Percentiles rank a stretch among this genome's conserved stretches.
These are phyloP conservation scores for Tokudaia tokunoshimensis DNA, from an alignment of 2,797 vertebrate genomes.

Conservation along the genomic window DNA sequence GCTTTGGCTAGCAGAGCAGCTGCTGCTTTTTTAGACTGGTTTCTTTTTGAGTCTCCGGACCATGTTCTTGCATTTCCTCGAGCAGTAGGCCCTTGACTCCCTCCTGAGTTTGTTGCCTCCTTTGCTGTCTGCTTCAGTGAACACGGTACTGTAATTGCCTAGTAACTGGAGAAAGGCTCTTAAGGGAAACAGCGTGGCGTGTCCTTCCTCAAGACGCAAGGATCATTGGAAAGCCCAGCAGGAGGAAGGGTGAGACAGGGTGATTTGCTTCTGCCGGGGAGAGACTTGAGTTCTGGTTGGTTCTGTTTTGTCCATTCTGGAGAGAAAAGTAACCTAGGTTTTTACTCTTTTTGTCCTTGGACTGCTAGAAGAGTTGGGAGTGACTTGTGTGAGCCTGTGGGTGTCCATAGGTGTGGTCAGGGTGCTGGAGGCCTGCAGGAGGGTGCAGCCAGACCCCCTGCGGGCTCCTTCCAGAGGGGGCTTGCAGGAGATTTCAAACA, in stretches of 20 bases:
- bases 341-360: slow-evolving; percentile 47
- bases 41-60: background rate
- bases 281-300: slow-evolving; percentile 53
- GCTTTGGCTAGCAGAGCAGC: background rate
- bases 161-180: slow-evolving; percentile 43
- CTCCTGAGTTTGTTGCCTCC: background rate
- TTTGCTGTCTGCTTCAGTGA: slow-evolving; percentile 51
- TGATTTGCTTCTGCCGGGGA: slow-evolving; percentile 45
- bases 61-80: slow-evolving; percentile 1
- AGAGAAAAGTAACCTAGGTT: slow-evolving; percentile 1
- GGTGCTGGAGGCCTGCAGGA: background rate
- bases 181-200: background rate
- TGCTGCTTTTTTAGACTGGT: background rate
- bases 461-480: background rate
- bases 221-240: slow-evolving; percentile 10
- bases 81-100: background rate
- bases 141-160: slow-evolving; percentile 56
- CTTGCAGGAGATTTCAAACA: background rate
- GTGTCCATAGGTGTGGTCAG: background rate
- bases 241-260: slow-evolving; percentile 48
- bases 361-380: slow-evolving; percentile 18
- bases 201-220: slow-evolving; percentile 18
- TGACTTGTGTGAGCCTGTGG: background rate
- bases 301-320: slow-evolving; percentile 55
- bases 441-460: background rate